Evolutionary conservation across 2,113 vertebrate species (phyloP).

Genomic region (Romanogobio albipinnatus): DNA sequence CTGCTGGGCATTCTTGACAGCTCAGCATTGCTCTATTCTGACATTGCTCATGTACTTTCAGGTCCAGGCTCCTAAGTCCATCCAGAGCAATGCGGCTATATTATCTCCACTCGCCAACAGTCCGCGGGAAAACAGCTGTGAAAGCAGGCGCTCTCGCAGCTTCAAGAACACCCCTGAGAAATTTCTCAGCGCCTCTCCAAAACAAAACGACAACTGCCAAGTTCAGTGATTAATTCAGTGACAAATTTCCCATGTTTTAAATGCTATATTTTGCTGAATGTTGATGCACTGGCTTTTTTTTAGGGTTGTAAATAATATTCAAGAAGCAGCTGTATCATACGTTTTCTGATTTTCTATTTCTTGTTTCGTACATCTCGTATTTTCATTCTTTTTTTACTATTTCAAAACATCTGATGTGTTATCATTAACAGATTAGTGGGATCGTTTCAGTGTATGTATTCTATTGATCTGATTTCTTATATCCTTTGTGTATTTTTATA

Average conservation of each 20-base stretch:
- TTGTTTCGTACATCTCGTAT: too few relatives aligned
- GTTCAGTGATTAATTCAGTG: conserved; percentile 81
- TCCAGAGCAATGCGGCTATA: conserved; percentile 59
- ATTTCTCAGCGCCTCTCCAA: conserved; percentile 15
- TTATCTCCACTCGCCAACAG: conserved; percentile 60
- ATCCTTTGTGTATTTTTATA: neutral
- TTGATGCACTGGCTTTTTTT: conserved; percentile 14
- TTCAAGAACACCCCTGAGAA: conserved; percentile 54
- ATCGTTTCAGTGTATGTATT: neutral
- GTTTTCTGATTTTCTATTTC: neutral
- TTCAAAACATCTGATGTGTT: neutral
- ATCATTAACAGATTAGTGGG: neutral
- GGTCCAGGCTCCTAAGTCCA: conserved; percentile 51
- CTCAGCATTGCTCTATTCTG: neutral
- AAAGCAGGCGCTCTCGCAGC: conserved; percentile 51
- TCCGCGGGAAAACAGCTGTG: conserved; percentile 28
- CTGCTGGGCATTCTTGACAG: neutral
- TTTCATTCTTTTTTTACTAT: neutral
- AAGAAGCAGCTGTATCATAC: neutral
- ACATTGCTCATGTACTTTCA: conserved; percentile 42
- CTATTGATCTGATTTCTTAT: neutral
- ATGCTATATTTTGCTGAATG: neutral
- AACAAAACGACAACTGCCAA: conserved; percentile 79
- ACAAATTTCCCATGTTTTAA: too few relatives aligned
- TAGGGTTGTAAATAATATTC: conserved; percentile 20